Conservation (phyloP, 2,113 vertebrate genomes). For the Chunga burmeisteri region DNA sequence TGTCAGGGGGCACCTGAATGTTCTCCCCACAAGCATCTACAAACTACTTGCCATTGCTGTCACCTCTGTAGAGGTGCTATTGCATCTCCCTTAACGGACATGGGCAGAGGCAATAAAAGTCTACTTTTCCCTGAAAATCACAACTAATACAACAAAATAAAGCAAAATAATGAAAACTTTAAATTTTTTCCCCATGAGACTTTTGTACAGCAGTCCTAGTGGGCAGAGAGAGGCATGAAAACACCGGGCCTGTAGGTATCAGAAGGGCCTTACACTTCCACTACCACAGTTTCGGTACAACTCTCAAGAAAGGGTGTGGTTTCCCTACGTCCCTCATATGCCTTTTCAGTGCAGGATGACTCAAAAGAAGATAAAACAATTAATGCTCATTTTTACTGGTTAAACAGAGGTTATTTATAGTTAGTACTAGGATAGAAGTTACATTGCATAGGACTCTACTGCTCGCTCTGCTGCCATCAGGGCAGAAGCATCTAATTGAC, state of each 20-base stretch:
- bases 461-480: background rate
- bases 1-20: background rate
- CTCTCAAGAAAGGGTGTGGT: background rate
- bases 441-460: background rate
- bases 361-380: background rate
- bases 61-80: background rate
- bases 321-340: background rate
- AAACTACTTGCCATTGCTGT: background rate
- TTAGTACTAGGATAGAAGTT: background rate
- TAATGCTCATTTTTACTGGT: background rate
- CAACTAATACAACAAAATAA: background rate
- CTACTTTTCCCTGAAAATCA: background rate
- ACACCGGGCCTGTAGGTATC: background rate
- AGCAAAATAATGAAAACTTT: background rate
- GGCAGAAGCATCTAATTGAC: background rate
- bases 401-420: background rate
- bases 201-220: background rate
- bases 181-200: fast-evolving
- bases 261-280: background rate
- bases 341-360: background rate
- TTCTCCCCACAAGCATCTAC: background rate
- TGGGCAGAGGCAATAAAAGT: background rate
- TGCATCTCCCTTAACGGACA: background rate
- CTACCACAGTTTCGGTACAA: background rate
- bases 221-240: background rate